Conservation (phyloP, 2,113 vertebrate species). For the Scolopax mira region DNA sequence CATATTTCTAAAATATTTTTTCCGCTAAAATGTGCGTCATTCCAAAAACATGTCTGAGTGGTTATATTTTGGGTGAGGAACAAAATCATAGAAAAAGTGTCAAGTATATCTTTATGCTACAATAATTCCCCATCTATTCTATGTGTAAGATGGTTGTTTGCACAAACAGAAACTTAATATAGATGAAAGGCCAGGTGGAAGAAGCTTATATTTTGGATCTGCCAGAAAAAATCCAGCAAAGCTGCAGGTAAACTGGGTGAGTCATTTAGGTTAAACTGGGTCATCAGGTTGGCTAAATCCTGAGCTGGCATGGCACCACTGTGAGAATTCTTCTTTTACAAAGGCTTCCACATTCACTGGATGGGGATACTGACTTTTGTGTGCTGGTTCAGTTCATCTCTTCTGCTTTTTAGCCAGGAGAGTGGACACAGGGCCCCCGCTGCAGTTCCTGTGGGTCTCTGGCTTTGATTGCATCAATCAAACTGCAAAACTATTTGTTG, state of each 20-base stretch:
- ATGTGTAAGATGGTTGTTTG: conserved; percentile 7
- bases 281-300: background rate
- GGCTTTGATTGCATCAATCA: background rate
- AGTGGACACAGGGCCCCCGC: too few species aligned
- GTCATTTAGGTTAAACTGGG: background rate
- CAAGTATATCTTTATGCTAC: background rate
- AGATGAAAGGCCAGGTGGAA: background rate
- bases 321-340: background rate
- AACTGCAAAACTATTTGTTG: background rate
- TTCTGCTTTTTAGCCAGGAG: background rate
- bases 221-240: background rate
- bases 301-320: background rate
- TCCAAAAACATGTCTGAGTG: conserved; percentile 56
- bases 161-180: background rate
- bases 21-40: conserved; percentile 32
- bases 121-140: background rate
- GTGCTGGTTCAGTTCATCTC: background rate
- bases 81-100: conserved; percentile 35
- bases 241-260: background rate
- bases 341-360: background rate
- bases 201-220: background rate
- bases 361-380: background rate
- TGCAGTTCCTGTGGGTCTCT: background rate
- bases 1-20: conserved; percentile 64
- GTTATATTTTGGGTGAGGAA: conserved; percentile 54